Conservation (phyloP, 2,113 vertebrate species). For the Macaca nemestrina region DNA sequence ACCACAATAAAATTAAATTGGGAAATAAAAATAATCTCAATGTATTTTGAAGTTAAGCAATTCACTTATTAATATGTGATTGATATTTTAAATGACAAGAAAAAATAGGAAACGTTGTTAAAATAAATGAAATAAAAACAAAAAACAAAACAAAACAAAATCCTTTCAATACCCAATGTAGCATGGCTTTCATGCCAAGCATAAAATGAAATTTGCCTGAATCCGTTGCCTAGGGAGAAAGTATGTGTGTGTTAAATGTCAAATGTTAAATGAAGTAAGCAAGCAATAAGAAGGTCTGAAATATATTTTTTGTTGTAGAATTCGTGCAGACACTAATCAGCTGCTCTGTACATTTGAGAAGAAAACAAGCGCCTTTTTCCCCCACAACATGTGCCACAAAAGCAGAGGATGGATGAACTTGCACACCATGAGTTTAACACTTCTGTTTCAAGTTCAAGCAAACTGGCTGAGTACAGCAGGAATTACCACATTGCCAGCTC, state of each 20-base stretch:
- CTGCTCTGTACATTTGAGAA: constrained; percentile 68
- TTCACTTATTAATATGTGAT: background rate
- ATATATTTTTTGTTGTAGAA: constrained; percentile 60
- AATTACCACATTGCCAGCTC: background rate
- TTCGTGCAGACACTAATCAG: constrained; percentile 55
- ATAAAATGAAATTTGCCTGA: constrained; percentile 69
- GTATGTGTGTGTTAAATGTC: constrained; percentile 59
- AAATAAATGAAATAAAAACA: background rate
- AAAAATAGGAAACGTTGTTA: background rate
- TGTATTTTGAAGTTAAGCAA: background rate
- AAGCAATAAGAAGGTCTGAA: constrained; percentile 55
- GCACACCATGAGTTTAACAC: background rate
- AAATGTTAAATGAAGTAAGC: constrained; percentile 69
- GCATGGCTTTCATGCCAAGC: constrained; percentile 35
- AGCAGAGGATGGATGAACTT: background rate
- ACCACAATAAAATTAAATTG: background rate
- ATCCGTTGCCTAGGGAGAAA: constrained; percentile 64
- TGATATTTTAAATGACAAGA: background rate
- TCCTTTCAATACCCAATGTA: constrained; percentile 55
- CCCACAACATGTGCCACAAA: background rate
- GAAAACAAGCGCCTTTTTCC: constrained; percentile 21
- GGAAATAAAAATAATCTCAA: background rate
- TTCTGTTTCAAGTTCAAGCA: constrained; percentile 14
- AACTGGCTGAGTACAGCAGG: constrained; percentile 36
- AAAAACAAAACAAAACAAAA: background rate